A percentile compares a stretch with the other conserved stretches of the same genome.
Conservation (phyloP, 2,888 invertebrate genomes). For the Drosophila tripunctata region DNA sequence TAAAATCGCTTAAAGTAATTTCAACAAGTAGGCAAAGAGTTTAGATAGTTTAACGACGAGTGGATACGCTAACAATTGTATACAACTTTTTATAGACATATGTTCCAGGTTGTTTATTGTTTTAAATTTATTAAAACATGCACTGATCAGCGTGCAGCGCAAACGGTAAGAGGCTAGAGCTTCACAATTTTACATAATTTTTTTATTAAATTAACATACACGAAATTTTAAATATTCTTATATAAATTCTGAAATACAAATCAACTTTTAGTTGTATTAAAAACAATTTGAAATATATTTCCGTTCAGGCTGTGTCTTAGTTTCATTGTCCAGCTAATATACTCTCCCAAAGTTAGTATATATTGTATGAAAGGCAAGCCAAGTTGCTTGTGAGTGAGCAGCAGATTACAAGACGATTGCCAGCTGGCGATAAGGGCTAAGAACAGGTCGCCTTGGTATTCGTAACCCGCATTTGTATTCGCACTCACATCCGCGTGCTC, state of each 20-base stretch:
- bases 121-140: too few species aligned
- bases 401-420: conserved; percentile 72
- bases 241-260: too few species aligned
- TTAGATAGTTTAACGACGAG: not conserved
- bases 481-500: conserved; percentile 1
- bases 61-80: conserved; percentile 15
- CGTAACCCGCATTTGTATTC: conserved; percentile 43
- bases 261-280: too few species aligned
- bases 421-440: conserved; percentile 57
- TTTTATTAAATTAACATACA: too few species aligned
- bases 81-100: too few species aligned
- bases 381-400: conserved; percentile 43
- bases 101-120: too few species aligned
- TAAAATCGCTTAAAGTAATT: conserved; percentile 66
- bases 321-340: not conserved
- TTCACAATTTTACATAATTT: too few species aligned
- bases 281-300: not conserved
- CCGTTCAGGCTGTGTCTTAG: not conserved
- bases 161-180: too few species aligned
- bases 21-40: conserved; percentile 20
- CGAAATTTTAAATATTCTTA: too few species aligned
- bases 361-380: conserved; percentile 1
- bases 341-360: not conserved
- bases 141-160: too few species aligned
- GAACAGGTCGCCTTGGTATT: conserved; percentile 37